Conservation (phyloP, 2,113 vertebrate species). For the Eulacestoma nigropectus region DNA sequence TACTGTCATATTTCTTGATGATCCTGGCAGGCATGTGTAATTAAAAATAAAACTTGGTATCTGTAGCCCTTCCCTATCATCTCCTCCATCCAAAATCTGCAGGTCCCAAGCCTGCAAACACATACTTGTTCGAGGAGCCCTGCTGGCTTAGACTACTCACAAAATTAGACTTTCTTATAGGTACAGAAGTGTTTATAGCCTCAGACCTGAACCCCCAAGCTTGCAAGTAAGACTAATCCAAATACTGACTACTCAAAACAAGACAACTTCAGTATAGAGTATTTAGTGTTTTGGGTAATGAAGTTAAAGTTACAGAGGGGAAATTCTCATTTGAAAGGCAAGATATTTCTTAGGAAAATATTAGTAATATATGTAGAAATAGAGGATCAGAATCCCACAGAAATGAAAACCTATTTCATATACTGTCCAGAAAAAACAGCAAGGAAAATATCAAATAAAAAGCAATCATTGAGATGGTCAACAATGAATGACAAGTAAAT, state of each 20-base stretch:
- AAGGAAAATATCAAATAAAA: background rate
- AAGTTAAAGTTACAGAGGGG: background rate
- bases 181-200: background rate
- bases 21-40: background rate
- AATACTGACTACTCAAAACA: background rate
- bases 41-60: background rate
- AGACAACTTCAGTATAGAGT: background rate
- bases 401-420: background rate
- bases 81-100: background rate
- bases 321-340: background rate
- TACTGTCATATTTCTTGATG: background rate
- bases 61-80: background rate
- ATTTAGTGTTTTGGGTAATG: background rate
- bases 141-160: slow-evolving; percentile 4
- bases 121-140: background rate
- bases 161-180: slow-evolving; percentile 2
- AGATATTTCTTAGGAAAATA: background rate
- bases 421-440: background rate
- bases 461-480: background rate
- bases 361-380: background rate
- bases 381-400: background rate
- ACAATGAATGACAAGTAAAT: background rate
- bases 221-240: background rate
- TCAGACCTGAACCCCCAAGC: background rate
- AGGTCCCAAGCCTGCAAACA: background rate